A percentile compares a stretch with the other conserved stretches of the same genome.
Evolutionary conservation across 2,113 vertebrate genomes (phyloP).

Genomic region (Hemichromis elongatus): DNA sequence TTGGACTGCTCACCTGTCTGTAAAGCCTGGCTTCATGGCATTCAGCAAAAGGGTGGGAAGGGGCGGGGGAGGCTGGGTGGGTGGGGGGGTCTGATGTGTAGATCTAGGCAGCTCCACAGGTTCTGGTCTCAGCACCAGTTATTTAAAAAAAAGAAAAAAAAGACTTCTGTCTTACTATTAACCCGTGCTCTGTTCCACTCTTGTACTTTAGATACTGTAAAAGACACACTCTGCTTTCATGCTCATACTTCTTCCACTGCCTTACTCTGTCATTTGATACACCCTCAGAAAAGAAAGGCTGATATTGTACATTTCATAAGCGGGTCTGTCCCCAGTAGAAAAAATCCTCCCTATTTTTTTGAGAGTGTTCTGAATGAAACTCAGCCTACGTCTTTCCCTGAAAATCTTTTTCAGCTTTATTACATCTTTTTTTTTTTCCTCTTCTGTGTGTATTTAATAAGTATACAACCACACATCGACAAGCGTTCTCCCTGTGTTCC

Average conservation of each 20-base stretch:
- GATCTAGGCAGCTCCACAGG: constrained; percentile 32
- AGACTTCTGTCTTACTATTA: constrained; percentile 21
- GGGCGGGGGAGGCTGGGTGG: no score
- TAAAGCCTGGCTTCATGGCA: constrained; percentile 26
- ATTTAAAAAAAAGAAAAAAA: neutral
- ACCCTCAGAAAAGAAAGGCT: neutral
- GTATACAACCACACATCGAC: neutral
- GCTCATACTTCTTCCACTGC: constrained; percentile 48
- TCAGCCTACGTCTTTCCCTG: neutral
- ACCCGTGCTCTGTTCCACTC: constrained; percentile 25
- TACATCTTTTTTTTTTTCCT: neutral
- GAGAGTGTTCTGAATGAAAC: neutral
- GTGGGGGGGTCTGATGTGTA: constrained; percentile 1
- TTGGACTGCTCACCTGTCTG: constrained; percentile 34
- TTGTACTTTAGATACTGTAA: constrained; percentile 54
- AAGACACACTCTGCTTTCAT: constrained; percentile 34
- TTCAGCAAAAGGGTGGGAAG: neutral
- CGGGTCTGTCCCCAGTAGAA: neutral
- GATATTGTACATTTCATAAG: neutral
- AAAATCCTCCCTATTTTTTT: neutral
- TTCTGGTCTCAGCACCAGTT: constrained; percentile 12
- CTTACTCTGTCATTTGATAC: constrained; percentile 37
- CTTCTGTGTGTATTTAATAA: neutral
- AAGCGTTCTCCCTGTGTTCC: constrained; percentile 1
- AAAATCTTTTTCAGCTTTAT: neutral